Evolutionary conservation across 53 echinoderm and acorn worm species (phyloP), one percentile per base, ranked within the genome.

Genomic region (Antedon mediterranea): DNA sequence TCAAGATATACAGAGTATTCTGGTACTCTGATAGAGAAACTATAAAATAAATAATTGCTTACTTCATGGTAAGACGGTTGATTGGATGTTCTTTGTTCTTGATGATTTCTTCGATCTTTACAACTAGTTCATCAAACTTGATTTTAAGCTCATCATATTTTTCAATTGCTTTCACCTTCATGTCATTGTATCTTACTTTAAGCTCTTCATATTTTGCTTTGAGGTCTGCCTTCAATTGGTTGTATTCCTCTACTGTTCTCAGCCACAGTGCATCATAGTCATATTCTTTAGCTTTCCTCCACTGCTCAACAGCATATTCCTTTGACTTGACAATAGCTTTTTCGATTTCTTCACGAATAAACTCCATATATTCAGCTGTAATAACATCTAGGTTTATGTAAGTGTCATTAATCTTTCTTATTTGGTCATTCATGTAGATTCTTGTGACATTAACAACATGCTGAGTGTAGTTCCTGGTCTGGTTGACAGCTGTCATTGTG

Each of bases 61-160:
- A 90, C 76, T 75, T 87, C 74, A 90, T 70, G 57, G 87, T 82
- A 30, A 90, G 84, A 57, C 79, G 72, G 87, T 90, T 90, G 82
- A 90, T 77, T 20, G 78, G 79, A 76, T 84, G 83, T 27, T 80
- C 85, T 77, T 84, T 80, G 31, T 90, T 82, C 85, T 84, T 90
- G 79, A 79, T 84, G 42, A 84, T 84, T 71, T 31, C 30, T 71
- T 32, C 11, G 31, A 57, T 57, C 57, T 57, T 57, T 15, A 57
- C 57, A 3, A 74, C 13, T 18, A 74, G 8, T 74, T 74, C 74
- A 11, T 32, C 14, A 13, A 14, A 14, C 33, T 77, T 72, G 20
- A 73, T 34, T 43, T 82, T 85, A 43, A 82, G 26, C 32, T 76
- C 57, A 28, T 34, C 18, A 18, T 79, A 79, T 30, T 73, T 34